Evolutionary conservation across 2,888 invertebrate genomes (phyloP).

Genomic region (Acleris cristana): DNA sequence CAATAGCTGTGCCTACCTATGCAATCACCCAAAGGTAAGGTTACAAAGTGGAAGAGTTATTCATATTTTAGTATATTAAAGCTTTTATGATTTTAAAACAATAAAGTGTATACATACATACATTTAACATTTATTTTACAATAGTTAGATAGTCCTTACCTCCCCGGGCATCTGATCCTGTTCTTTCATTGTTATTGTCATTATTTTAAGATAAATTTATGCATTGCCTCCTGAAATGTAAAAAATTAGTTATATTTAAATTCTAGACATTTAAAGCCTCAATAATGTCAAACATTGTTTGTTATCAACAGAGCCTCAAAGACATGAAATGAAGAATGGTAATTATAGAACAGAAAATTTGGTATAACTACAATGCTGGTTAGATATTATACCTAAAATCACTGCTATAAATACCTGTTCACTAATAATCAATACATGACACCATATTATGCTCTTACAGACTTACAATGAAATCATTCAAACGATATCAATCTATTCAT

Average conservation of each 20-base stretch:
- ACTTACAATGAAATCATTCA: too few species aligned
- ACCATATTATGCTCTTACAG: background rate
- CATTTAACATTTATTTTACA: background rate
- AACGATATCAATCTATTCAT: too few species aligned
- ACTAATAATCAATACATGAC: slow-evolving; percentile 29
- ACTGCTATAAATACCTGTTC: slow-evolving; percentile 29
- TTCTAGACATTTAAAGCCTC: too few species aligned
- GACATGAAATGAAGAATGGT: background rate
- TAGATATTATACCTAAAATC: slow-evolving; percentile 19
- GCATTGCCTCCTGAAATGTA: slow-evolving; percentile 70
- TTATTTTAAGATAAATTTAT: slow-evolving; percentile 72
- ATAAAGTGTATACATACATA: too few species aligned
- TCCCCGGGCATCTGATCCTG: slow-evolving; percentile 80
- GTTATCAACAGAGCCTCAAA: too few species aligned
- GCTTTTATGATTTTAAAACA: too few species aligned
- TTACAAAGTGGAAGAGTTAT: too few species aligned
- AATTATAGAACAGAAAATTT: slow-evolving; percentile 5
- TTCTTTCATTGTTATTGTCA: slow-evolving; percentile 83
- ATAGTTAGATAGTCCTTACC: slow-evolving; percentile 52
- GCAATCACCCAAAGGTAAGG: too few species aligned
- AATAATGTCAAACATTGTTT: background rate
- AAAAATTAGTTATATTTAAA: background rate
- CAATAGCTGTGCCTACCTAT: too few species aligned
- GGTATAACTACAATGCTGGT: slow-evolving; percentile 26
- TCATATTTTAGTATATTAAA: too few species aligned